Base-by-base conservation (phyloP, 2,888 invertebrate genomes). In the Dorcus hopei region DNA sequence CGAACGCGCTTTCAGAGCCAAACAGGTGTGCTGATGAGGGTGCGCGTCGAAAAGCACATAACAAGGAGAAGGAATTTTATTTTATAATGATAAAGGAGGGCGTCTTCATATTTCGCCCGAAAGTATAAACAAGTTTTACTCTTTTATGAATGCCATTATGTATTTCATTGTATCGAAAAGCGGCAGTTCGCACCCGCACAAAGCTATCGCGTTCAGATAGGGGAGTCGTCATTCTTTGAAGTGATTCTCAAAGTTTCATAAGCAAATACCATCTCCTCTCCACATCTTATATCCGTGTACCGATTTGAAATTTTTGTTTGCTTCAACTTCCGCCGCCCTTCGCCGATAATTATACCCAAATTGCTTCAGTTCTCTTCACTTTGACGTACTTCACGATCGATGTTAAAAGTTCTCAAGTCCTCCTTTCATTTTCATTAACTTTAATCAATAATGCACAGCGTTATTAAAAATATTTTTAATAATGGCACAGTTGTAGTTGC, bases 281-380 rank as follows among this genome's bases (percentile, higher is more conserved):
- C 49, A 43, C 40, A 55, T 50, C 55, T 55, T 42, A 55, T 55
- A 49, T 55, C 40, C 48, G 47, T 54, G 48, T 45, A 47, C 38
- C 33, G 50, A 49, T 33, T 43, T 19, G 14, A 48, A 38, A 54
- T 54, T 48, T 54, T 55, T 55, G 55, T 55, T 55, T 42, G 42
- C 55, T 49, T 42, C 16, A 42, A 55, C 50, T 50, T 55, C 43
- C 42, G 42, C 38, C 47, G 42, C 38, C 19, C 48, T 49, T 33
- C 43, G 52, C 42, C 47, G 57, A 57, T 57, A 57, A 57, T 57
- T 53, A 57, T 52, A 52, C 49, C 53, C 39, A 53, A 53, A 53
- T 57, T 53, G 57, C 52, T 52, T 52, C 47, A 55, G 26, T 33
- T 33, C 19, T 19, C 19, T 19, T 19, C 19, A 3, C 19, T 19